phyloP scores from a whole-genome alignment of 2,797 vertebrate species.

The Pangasius sanitwongsei region DNA sequence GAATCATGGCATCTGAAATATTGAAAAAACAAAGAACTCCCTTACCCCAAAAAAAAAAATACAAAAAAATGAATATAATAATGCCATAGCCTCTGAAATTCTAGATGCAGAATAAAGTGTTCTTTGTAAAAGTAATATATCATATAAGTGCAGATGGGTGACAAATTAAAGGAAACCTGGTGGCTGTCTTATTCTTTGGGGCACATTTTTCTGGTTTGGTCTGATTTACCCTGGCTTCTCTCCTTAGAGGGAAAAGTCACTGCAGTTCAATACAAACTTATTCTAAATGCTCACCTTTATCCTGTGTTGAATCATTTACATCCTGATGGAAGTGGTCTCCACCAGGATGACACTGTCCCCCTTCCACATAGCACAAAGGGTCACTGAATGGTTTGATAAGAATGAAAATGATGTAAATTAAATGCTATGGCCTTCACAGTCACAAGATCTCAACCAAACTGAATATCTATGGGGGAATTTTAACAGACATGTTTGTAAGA shows the following conservation, averaged over 20 bases:
- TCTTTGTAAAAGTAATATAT: neutral
- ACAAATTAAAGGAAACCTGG: neutral
- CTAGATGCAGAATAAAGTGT: neutral
- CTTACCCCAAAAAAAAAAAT: no score
- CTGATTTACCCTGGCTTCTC: neutral
- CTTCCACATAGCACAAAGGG: neutral
- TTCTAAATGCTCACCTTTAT: no score
- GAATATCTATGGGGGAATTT: neutral
- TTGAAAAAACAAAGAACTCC: no score
- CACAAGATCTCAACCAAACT: neutral
- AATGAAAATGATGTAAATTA: neutral
- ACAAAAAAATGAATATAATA: no score
- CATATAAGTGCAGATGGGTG: neutral
- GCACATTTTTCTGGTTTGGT: neutral
- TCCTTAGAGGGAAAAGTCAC: neutral
- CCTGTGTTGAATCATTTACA: no score
- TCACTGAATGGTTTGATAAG: neutral
- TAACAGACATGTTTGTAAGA: neutral
- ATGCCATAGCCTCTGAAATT: no score
- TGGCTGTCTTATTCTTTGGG: neutral
- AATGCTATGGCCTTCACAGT: neutral
- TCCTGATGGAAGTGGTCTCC: neutral
- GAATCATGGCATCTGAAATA: no score
- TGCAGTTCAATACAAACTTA: neutral
- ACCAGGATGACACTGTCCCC: neutral